Percentiles rank a stretch among this genome's conserved stretches.
Evolutionary conservation across 2,797 vertebrate genomes (phyloP).

Genomic region (Mycteria americana): DNA sequence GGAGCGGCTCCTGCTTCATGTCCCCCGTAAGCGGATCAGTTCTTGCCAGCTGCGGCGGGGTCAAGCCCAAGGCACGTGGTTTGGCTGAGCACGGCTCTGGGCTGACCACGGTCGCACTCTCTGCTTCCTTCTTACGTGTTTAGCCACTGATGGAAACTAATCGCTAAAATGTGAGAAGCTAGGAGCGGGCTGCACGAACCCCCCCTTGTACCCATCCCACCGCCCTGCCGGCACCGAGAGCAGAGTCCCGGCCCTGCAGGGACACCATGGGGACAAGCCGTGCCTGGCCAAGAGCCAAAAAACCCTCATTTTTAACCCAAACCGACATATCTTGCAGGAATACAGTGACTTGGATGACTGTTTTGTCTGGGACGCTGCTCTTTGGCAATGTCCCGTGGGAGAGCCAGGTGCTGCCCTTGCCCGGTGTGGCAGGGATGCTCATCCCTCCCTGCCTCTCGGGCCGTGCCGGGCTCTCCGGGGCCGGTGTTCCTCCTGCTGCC

Average conservation of each 20-base stretch:
- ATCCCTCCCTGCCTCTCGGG: accelerated
- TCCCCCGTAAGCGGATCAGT: accelerated
- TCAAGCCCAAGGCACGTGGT: background rate
- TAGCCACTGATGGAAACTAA: background rate
- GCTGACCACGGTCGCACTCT: background rate
- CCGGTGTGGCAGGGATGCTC: accelerated
- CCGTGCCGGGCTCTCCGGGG: background rate
- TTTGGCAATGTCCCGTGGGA: accelerated
- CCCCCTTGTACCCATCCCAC: background rate
- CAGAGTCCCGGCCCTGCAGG: background rate
- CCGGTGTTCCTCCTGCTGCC: background rate
- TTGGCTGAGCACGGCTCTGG: background rate
- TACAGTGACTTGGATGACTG: background rate
- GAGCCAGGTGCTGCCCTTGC: background rate
- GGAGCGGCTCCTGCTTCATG: background rate
- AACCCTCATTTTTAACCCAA: background rate
- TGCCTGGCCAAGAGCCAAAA: background rate
- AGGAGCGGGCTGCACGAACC: background rate
- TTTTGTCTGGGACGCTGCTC: background rate
- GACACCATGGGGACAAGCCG: background rate
- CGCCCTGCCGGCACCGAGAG: accelerated
- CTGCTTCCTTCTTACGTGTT: background rate
- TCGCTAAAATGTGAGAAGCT: background rate
- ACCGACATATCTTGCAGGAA: background rate
- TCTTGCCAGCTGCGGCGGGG: background rate